Base-by-base conservation (phyloP, 2,888 invertebrate species). In the Osedax fenrisi region DNA sequence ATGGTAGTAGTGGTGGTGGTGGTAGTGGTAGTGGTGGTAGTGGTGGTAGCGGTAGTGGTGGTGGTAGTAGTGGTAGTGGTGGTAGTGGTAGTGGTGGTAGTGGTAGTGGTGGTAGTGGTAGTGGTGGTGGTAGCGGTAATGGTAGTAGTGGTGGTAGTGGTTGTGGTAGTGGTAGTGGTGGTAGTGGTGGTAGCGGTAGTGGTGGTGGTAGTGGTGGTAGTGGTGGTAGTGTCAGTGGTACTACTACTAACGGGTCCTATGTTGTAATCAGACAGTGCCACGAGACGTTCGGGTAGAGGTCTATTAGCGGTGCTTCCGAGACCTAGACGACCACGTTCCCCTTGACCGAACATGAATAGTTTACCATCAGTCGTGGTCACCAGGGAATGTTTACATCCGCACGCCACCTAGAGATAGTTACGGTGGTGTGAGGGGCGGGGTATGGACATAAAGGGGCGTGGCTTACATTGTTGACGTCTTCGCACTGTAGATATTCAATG, bases 361-460 rank as follows among this genome's bases (percentile, higher is more conserved):
- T 88, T 87, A 10, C 89, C 89, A 81, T 88, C 88, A 2, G 86
- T 85, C 1, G 88, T 88, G 26, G 89, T 88, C 2, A 88, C 88
- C 2, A 88, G 89, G 80, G 88, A 88, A 81, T 89, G 89, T 80
- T 88, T 88, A 80, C 88, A 88, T 1, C 89, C 89, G 82, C 88
- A 88, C 1, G 88, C 85, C 2, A 88, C 86, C 85, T 86, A 79
- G 17, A 17, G 41, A 41, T 41, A 41, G 17, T 41, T 10, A 41
- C 17, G 17, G 17, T 41, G 17, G 41, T 5, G 5, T 41, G 10
- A 10, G 41, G 41, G 5, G 41, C 41, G 10, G 41, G 41, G 17
- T 17, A 13, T 56, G 13, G 17, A 10, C 56, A 56, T 17, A 56
- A 13, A 56, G 56, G 17, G 21, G n/a, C 21, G 21, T n/a, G 10